phyloP scores from a whole-genome alignment of 2,888 invertebrate species.

The Pollenia griseotomentosa region DNA sequence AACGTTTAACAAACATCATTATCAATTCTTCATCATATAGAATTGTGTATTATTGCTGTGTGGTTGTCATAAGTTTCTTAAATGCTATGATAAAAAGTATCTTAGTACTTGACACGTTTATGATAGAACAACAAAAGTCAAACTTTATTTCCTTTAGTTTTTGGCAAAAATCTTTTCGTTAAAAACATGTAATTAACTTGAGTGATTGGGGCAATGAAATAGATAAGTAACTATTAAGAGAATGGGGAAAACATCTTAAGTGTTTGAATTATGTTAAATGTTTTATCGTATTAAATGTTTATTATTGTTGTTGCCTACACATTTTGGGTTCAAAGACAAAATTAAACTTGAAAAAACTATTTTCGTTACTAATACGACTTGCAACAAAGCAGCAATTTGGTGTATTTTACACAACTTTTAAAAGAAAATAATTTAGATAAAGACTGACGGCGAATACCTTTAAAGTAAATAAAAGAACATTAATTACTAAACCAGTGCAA shows the following conservation, averaged over 20 bases:
- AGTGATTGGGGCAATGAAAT: slow-evolving; percentile 1
- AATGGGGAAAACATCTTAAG: background rate
- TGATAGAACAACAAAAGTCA: background rate
- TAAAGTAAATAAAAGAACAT: too few species aligned
- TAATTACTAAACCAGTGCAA: too few species aligned
- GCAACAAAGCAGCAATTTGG: too few species aligned
- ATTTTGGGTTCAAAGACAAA: background rate
- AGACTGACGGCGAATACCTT: too few species aligned
- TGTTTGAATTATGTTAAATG: background rate
- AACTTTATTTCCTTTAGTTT: background rate
- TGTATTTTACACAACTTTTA: too few species aligned
- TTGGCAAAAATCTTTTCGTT: background rate
- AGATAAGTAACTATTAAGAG: background rate
- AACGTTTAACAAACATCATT: slow-evolving; percentile 43
- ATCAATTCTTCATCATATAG: background rate
- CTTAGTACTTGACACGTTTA: slow-evolving; percentile 12
- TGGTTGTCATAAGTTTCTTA: background rate
- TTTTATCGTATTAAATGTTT: background rate
- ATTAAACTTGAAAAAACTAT: background rate
- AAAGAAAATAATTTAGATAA: too few species aligned
- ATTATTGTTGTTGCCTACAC: background rate
- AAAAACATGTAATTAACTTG: slow-evolving; percentile 36
- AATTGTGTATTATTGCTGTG: background rate
- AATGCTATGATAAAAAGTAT: background rate
- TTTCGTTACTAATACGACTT: background rate